Percentiles rank a stretch among this genome's conserved stretches.
phyloP scores from a whole-genome alignment of 2,113 vertebrate genomes.

The Montifringilla adamsi region DNA sequence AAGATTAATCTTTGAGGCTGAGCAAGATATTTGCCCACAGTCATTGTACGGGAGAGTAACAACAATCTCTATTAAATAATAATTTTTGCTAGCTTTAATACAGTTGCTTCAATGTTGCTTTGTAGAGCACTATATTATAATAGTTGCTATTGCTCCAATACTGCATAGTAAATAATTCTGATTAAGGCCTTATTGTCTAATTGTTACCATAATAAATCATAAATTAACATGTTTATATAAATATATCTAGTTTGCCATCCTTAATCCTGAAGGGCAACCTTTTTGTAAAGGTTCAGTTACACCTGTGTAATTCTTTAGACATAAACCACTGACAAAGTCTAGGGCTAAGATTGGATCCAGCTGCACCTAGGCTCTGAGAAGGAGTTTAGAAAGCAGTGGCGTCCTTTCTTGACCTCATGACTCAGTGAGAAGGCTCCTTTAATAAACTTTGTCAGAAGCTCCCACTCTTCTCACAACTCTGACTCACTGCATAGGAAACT shows the following conservation, averaged over 20 bases:
- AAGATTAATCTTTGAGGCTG: not conserved
- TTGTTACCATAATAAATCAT: not conserved
- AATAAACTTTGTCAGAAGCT: not conserved
- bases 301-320: not conserved
- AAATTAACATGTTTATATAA: not conserved
- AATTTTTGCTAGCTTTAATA: not conserved
- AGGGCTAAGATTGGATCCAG: not conserved
- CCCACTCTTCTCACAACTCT: not conserved
- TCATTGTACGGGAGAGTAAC: not conserved
- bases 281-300: not conserved
- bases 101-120: not conserved
- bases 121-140: not conserved
- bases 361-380: not conserved
- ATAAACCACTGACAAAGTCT: not conserved
- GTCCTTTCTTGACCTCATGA: not conserved
- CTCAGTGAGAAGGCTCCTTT: not conserved
- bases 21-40: not conserved
- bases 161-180: not conserved
- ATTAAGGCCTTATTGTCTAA: not conserved
- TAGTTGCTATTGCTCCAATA: not conserved
- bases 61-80: not conserved
- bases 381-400: not conserved
- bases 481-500: not conserved
- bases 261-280: not conserved
- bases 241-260: not conserved